Evolutionary conservation across 2,113 vertebrate genomes (phyloP).

Genomic region (Rhinoderma darwinii): DNA sequence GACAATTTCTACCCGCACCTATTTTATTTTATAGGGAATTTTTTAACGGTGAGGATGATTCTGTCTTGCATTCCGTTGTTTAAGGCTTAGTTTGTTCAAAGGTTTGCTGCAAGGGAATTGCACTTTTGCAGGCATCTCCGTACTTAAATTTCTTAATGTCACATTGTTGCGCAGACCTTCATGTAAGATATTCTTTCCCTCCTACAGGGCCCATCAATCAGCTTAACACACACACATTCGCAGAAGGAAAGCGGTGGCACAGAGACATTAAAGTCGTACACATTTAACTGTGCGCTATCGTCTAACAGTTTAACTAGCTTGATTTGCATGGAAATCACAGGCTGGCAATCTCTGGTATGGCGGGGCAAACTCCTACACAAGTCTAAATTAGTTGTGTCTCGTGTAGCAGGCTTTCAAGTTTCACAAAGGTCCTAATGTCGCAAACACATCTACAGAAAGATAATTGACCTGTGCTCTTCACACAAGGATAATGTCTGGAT

Average conservation of each 20-base stretch:
- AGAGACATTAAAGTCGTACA: slow-evolving; percentile 10
- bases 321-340: slow-evolving; percentile 32
- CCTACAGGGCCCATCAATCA: slow-evolving; percentile 17
- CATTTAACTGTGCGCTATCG: slow-evolving; percentile 2
- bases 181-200: slow-evolving; percentile 14
- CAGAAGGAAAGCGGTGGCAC: not conserved
- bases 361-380: not conserved
- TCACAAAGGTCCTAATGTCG: not conserved
- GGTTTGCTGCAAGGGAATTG: slow-evolving; percentile 9
- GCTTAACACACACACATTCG: not conserved
- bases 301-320: not conserved
- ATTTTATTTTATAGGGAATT: not conserved
- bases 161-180: slow-evolving; percentile 31
- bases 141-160: slow-evolving; percentile 45
- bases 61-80: not conserved
- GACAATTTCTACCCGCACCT: not conserved
- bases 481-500: not conserved
- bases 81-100: not conserved
- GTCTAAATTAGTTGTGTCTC: not conserved
- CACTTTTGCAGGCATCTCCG: slow-evolving; percentile 10
- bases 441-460: too few relatives aligned
- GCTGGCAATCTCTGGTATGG: not conserved
- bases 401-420: not conserved
- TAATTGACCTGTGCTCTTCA: not conserved
- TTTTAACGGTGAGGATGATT: slow-evolving; percentile 1